phyloP scores from a whole-genome alignment of 2,888 invertebrate species.

The Augiades crinisus region DNA sequence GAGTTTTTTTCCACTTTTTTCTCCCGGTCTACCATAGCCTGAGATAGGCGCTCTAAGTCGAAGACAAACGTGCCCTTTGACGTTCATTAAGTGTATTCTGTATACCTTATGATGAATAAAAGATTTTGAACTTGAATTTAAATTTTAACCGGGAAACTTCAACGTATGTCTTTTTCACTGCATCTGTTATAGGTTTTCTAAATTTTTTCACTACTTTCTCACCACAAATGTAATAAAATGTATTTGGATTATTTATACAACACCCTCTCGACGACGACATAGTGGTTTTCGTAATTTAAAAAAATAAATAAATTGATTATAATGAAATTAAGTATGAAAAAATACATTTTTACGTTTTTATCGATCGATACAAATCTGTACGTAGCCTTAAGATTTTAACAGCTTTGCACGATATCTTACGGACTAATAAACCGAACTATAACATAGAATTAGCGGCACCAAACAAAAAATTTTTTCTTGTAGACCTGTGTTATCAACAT shows the following conservation, averaged over 20 bases:
- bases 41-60: no score
- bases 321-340: no score
- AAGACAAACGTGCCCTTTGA: no score
- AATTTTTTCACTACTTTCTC: constrained; percentile 13
- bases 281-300: not conserved
- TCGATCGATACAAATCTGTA: not conserved
- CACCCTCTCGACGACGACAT: constrained; percentile 4
- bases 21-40: no score
- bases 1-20: no score
- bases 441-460: not conserved
- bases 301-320: no score
- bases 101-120: no score
- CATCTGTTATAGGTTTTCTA: constrained; percentile 15
- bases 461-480: not conserved
- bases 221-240: constrained; percentile 15
- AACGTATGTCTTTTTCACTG: constrained; percentile 16
- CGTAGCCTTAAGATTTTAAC: not conserved
- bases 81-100: no score
- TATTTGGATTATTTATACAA: constrained; percentile 8
- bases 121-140: no score
- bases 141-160: no score
- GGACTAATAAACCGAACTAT: not conserved
- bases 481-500: not conserved
- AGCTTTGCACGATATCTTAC: not conserved
- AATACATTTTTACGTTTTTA: not conserved